Conservation (phyloP, 1,140 invertebrate species). For the Aphelinus atriplicis region DNA sequence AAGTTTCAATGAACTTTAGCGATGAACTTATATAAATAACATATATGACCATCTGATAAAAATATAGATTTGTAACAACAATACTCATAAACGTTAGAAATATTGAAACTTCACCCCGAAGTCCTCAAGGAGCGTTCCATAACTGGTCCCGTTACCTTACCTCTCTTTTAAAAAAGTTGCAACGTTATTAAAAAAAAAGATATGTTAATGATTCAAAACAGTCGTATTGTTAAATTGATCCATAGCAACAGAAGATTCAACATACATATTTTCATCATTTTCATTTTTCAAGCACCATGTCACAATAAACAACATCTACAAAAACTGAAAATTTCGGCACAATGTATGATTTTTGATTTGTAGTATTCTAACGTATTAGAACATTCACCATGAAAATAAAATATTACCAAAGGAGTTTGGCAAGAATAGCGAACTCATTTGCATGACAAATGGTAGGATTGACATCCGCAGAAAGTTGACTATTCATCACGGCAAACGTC, state of each 20-base stretch:
- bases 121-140: too few relatives aligned
- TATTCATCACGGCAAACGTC: constrained; percentile 71
- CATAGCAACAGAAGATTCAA: constrained; percentile 68
- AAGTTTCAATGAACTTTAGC: too few relatives aligned
- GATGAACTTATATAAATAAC: too few relatives aligned
- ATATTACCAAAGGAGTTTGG: constrained; percentile 67
- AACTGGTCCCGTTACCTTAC: too few relatives aligned
- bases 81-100: too few relatives aligned
- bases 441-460: constrained; percentile 70
- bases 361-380: not conserved
- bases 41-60: too few relatives aligned
- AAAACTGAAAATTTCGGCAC: constrained; percentile 24
- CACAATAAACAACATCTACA: constrained; percentile 71
- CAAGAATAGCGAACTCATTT: constrained; percentile 68
- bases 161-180: too few relatives aligned
- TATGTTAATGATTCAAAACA: not conserved
- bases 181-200: too few relatives aligned
- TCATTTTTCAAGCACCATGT: constrained; percentile 78
- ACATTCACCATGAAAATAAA: not conserved
- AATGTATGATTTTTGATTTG: too few relatives aligned
- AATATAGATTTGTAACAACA: too few relatives aligned
- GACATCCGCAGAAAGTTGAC: constrained; percentile 71
- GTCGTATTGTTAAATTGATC: constrained; percentile 1
- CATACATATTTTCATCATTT: constrained; percentile 71
- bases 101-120: too few relatives aligned